These are phyloP conservation scores for Druceiella hillmani DNA, from an alignment of 2,888 invertebrate species.

Conservation along the genomic window DNA sequence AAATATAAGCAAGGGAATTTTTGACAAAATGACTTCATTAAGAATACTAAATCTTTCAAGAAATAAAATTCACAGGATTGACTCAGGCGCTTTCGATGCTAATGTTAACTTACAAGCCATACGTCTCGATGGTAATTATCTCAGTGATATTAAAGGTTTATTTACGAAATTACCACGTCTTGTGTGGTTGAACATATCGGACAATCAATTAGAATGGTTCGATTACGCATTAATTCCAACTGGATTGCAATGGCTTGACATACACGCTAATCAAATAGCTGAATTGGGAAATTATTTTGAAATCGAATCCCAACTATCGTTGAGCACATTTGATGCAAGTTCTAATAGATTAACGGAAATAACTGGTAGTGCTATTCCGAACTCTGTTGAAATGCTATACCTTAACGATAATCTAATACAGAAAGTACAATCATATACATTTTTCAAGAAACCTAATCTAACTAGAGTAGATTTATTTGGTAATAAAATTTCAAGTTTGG, in stretches of 20 bases:
- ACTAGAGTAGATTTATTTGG: conserved; percentile 77
- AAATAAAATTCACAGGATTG: conserved; percentile 75
- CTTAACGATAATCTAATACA: conserved; percentile 76
- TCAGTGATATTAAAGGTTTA: conserved; percentile 71
- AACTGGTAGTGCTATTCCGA: conserved; percentile 76
- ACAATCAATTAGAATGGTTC: conserved; percentile 77
- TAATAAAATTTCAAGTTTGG: conserved; percentile 71
- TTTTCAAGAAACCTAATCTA: conserved; percentile 80
- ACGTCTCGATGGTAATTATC: conserved; percentile 74
- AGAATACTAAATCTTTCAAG: conserved; percentile 79
- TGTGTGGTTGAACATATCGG: conserved; percentile 82
- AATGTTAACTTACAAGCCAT: conserved; percentile 75
- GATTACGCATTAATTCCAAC: conserved; percentile 83
- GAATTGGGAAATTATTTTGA: conserved; percentile 82
- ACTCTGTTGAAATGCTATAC: conserved; percentile 73
- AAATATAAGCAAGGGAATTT: conserved; percentile 72
- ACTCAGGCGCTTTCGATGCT: conserved; percentile 71
- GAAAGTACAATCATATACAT: conserved; percentile 80
- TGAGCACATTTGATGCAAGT: conserved; percentile 78
- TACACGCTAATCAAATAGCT: conserved; percentile 77
- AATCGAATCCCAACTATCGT: conserved; percentile 71
- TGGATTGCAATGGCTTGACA: conserved; percentile 78
- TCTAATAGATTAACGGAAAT: conserved; percentile 76
- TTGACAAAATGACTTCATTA: conserved; percentile 70
- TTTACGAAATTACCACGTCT: conserved; percentile 77